These are phyloP conservation scores for Euplexia lucipara DNA, from an alignment of 2,888 invertebrate genomes.

Conservation along the genomic window DNA sequence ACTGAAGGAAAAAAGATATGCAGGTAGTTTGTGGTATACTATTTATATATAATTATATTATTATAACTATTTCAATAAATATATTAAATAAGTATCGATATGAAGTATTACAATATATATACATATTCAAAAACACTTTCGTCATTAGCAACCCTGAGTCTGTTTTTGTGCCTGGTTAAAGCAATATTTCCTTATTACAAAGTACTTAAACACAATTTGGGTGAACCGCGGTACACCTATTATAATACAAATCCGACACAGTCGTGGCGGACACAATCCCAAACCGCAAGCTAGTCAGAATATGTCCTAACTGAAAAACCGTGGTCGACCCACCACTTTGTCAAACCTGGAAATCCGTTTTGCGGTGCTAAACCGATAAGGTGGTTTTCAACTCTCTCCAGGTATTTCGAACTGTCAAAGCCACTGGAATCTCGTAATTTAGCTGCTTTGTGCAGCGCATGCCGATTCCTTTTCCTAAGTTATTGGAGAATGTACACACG, in stretches of 20 bases:
- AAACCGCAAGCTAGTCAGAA: not conserved
- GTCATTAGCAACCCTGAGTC: too few species aligned
- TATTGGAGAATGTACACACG: constrained; percentile 7
- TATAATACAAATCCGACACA: not conserved
- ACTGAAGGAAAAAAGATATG: too few species aligned
- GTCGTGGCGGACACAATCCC: not conserved
- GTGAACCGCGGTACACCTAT: not conserved
- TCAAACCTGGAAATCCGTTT: constrained; percentile 29
- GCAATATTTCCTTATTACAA: too few species aligned
- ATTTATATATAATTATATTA: too few species aligned
- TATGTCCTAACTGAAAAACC: constrained; percentile 23
- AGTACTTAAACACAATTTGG: not conserved
- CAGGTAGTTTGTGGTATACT: too few species aligned
- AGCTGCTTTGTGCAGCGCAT: constrained; percentile 33
- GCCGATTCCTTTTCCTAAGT: not conserved
- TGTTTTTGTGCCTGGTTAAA: too few species aligned
- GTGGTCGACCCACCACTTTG: not conserved
- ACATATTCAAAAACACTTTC: too few species aligned
- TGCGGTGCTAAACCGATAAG: constrained; percentile 15
- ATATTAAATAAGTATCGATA: too few species aligned
- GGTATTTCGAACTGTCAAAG: constrained; percentile 45
- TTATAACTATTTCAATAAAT: too few species aligned
- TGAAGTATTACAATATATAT: too few species aligned
- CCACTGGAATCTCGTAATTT: constrained; percentile 38
- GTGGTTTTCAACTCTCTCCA: constrained; percentile 16